Conservation (phyloP, 2,888 invertebrate species). For the Pherbina coryleti region DNA sequence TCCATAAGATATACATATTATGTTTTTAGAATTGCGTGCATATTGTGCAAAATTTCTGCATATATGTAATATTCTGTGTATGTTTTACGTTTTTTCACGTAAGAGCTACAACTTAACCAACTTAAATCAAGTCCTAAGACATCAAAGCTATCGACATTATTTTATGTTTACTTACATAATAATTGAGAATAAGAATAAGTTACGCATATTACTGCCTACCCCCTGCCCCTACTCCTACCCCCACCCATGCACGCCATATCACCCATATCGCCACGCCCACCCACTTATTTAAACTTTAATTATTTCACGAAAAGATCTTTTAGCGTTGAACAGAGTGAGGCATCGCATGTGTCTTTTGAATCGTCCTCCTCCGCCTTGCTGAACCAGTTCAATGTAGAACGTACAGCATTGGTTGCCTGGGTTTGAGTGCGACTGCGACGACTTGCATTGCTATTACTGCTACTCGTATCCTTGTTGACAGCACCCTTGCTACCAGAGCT, state of each 20-base stretch:
- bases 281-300: slow-evolving; percentile 58
- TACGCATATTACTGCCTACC: not conserved
- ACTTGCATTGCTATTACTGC: slow-evolving; percentile 53
- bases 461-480: slow-evolving; percentile 66
- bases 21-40: no score
- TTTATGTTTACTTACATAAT: slow-evolving; percentile 32
- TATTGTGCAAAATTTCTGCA: no score
- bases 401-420: slow-evolving; percentile 63
- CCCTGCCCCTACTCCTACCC: not conserved
- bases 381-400: slow-evolving; percentile 73
- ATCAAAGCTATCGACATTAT: slow-evolving; percentile 40
- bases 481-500: slow-evolving; percentile 64
- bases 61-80: no score
- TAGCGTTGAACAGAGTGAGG: slow-evolving; percentile 84
- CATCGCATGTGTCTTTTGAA: slow-evolving; percentile 80
- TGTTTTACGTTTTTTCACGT: no score
- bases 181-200: not conserved
- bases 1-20: no score
- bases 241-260: slow-evolving; percentile 1
- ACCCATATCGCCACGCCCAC: not conserved
- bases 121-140: not conserved
- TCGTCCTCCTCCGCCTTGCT: slow-evolving; percentile 78
- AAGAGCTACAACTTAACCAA: not conserved
- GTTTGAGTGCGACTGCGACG: slow-evolving; percentile 57
- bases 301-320: slow-evolving; percentile 91